Evolutionary conservation across 2,888 invertebrate genomes (phyloP).

Genomic region (Leucoma salicis): DNA sequence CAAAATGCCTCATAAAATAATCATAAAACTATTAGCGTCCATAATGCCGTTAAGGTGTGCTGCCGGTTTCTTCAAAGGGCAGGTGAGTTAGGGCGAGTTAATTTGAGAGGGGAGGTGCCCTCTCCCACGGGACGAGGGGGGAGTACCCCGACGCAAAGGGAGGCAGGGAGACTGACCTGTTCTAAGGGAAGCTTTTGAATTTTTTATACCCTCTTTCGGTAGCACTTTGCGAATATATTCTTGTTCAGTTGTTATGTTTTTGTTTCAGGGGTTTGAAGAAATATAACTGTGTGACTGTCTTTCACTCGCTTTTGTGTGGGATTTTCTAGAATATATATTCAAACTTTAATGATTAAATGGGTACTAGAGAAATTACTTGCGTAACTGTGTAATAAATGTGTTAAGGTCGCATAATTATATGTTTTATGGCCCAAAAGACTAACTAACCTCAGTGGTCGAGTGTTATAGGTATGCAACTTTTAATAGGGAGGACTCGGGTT

Average conservation of each 20-base stretch:
- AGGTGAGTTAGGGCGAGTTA: slow-evolving; percentile 68
- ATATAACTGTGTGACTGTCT: neutral
- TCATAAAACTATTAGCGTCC: slow-evolving; percentile 29
- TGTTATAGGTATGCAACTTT: too few relatives aligned
- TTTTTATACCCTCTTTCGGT: slow-evolving; percentile 49
- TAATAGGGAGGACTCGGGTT: too few relatives aligned
- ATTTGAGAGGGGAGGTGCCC: slow-evolving; percentile 47
- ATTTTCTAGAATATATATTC: too few relatives aligned
- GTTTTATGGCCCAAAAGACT: too few relatives aligned
- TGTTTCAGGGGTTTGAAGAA: slow-evolving; percentile 13
- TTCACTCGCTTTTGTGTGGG: neutral
- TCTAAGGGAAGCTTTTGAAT: slow-evolving; percentile 45
- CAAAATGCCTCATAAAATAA: slow-evolving; percentile 15
- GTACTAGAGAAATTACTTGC: too few relatives aligned
- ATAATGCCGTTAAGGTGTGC: slow-evolving; percentile 44
- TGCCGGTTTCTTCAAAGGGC: slow-evolving; percentile 65
- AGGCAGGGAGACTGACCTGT: slow-evolving; percentile 29
- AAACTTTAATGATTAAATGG: too few relatives aligned
- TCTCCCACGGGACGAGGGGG: slow-evolving; percentile 41
- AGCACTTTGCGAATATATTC: slow-evolving; percentile 38
- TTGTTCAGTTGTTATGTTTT: slow-evolving; percentile 20
- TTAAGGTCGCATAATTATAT: too few relatives aligned
- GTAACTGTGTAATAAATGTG: too few relatives aligned
- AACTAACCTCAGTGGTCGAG: too few relatives aligned
- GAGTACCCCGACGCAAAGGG: slow-evolving; percentile 11